Evolutionary conservation across 2,113 vertebrate species (phyloP), one percentile per base, ranked within the genome.

Genomic region (Uropsilus gracilis): DNA sequence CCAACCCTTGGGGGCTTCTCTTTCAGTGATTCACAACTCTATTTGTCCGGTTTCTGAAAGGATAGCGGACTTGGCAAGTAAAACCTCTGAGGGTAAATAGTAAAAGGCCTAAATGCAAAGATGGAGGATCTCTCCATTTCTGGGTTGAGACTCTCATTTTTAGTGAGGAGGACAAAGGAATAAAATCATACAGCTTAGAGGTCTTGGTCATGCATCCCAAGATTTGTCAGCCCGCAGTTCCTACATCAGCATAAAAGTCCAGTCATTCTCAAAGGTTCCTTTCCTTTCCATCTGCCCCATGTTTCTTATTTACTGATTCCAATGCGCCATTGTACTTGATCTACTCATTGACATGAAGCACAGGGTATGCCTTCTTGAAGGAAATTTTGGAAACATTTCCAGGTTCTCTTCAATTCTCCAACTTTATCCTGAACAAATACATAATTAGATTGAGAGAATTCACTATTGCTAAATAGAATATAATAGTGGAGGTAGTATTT

Each of bases 141-240:
- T 73, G 86, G 34, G 46, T 46, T 44, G 55, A 93, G 63, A 83
- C 59, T 75, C 64, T 90, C 73, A 63, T 53, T 94, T 89, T 92
- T 83, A 95, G 59, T 78, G 39, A 57, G 42, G 28, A 75, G 86
- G 91, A 81, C 71, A 72, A 64, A 88, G 73, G 44, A 32, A 66
- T 59, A n/a, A 93, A 93, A 82, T 90, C 90, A 77, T 75, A 46
- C 42, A 61, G 61, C 53, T 91, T 94, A 92, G 72, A 94, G 69
- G 69, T 92, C 91, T 94, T 98, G 98, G 97, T 96, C 98, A 98
- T 98, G 98, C 97, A 98, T 98, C 98, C 98, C 96, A 98, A 97
- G 95, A 93, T 94, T 94, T 86, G 94, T 97, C 97, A 97, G 97
- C 96, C 98, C 95, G 83, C 85, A 87, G 90, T 93, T 95, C 95